Percentiles rank a stretch among this genome's conserved stretches.
Evolutionary conservation across 2,888 invertebrate genomes (phyloP).

Genomic region (Drosophila formosana): DNA sequence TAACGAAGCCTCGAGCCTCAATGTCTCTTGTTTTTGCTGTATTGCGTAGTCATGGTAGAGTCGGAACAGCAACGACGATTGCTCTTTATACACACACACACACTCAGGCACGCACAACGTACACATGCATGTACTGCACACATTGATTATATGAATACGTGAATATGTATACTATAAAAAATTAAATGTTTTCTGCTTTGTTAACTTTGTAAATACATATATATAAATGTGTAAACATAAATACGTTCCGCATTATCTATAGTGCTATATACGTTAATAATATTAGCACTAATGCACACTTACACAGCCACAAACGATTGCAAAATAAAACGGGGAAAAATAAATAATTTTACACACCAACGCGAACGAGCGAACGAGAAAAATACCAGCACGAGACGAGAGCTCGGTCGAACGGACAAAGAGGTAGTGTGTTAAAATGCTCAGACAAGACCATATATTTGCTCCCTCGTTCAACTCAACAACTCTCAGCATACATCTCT

Average conservation of each 20-base stretch:
- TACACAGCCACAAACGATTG: conserved; percentile 39
- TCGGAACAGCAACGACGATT: conserved; percentile 65
- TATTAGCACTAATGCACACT: conserved; percentile 37
- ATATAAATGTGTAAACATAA: conserved; percentile 18
- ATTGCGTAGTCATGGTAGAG: conserved; percentile 79
- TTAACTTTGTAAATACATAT: conserved; percentile 36
- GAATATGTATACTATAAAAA: conserved; percentile 69
- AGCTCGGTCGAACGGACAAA: conserved; percentile 72
- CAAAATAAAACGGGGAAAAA: conserved; percentile 54
- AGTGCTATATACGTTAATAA: conserved; percentile 34
- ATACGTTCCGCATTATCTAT: conserved; percentile 41
- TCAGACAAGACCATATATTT: conserved; percentile 56
- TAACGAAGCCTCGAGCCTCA: conserved; percentile 43
- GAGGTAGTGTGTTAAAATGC: conserved; percentile 72
- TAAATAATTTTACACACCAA: conserved; percentile 70
- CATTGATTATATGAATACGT: conserved; percentile 76
- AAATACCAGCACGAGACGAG: conserved; percentile 67
- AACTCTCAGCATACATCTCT: conserved; percentile 43
- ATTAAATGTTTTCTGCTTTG: conserved; percentile 48
- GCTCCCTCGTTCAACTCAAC: conserved; percentile 51
- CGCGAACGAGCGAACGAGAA: conserved; percentile 41
- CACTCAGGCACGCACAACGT: conserved; percentile 22
- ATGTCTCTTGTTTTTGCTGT: conserved; percentile 72
- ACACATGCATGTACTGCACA: conserved; percentile 31
- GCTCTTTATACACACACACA: conserved; percentile 63